phyloP scores from a whole-genome alignment of 1,140 invertebrate species.

The Caenorhabditis elegans region DNA sequence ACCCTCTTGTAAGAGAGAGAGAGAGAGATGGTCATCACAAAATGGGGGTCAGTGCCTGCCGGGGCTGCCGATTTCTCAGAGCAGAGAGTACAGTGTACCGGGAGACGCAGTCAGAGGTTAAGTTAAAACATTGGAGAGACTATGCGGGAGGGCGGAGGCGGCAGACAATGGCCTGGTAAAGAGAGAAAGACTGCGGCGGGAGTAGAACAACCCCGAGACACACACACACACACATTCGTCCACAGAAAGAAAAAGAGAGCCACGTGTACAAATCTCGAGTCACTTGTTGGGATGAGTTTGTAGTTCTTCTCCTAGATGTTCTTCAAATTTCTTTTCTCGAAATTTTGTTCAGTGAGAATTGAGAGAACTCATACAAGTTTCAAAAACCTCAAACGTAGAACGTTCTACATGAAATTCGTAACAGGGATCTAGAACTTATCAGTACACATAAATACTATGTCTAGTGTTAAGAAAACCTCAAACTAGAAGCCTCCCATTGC shows the following conservation, averaged over 20 bases:
- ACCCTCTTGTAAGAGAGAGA: neutral
- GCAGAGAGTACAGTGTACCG: neutral
- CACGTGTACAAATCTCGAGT: conserved; percentile 37
- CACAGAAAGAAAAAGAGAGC: neutral
- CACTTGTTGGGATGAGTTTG: no score
- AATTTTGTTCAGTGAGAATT: no score
- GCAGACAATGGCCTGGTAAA: neutral
- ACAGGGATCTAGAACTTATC: no score
- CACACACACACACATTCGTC: conserved; percentile 9
- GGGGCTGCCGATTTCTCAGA: conserved; percentile 15
- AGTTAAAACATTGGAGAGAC: conserved; percentile 37
- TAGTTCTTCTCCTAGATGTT: no score
- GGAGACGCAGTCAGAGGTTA: conserved; percentile 31
- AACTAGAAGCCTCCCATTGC: no score
- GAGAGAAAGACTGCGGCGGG: conserved; percentile 4
- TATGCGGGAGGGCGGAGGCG: neutral
- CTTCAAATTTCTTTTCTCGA: no score
- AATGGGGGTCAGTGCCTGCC: conserved; percentile 26
- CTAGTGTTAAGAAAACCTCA: no score
- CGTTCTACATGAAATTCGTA: no score
- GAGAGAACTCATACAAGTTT: no score
- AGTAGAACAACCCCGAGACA: neutral
- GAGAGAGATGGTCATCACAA: conserved; percentile 11
- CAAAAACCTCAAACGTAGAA: no score
- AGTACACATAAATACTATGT: no score